phyloP scores from a whole-genome alignment of 2,797 vertebrate genomes.

The Lemur catta region DNA sequence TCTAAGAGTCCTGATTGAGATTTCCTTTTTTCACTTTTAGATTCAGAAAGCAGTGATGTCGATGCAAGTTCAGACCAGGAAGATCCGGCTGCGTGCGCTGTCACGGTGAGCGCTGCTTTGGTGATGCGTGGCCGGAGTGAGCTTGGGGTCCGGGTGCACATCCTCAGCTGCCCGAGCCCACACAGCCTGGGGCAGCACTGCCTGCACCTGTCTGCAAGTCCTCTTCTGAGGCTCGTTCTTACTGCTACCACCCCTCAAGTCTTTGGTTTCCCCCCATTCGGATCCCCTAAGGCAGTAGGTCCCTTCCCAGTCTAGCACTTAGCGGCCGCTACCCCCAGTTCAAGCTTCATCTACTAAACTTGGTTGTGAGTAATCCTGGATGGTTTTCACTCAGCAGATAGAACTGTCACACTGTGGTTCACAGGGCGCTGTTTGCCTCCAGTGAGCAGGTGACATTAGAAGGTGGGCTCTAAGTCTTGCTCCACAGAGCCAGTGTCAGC shows the following conservation, averaged over 20 bases:
- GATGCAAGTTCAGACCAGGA: not conserved
- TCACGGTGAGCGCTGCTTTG: not conserved
- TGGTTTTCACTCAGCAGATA: not conserved
- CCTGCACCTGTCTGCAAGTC: not conserved
- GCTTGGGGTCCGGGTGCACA: rapidly evolving
- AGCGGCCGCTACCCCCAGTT: not conserved
- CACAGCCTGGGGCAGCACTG: rapidly evolving
- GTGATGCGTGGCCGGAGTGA: rapidly evolving
- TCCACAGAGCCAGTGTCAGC: rapidly evolving
- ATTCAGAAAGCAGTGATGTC: not conserved
- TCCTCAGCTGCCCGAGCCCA: not conserved
- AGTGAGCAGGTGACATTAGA: rapidly evolving
- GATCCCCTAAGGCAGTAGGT: not conserved
- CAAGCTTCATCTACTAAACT: not conserved
- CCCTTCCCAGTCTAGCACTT: not conserved
- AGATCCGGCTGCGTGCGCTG: not conserved
- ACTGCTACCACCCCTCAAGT: not conserved
- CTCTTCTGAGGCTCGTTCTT: not conserved
- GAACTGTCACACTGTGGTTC: not conserved
- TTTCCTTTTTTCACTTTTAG: not conserved
- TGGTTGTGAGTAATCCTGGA: rapidly evolving
- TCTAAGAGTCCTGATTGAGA: not conserved
- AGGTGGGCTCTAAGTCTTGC: not conserved
- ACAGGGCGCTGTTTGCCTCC: rapidly evolving
- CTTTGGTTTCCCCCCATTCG: not conserved